A percentile compares a stretch with the other conserved stretches of the same genome.
Evolutionary conservation across 2,797 vertebrate species (phyloP).

Genomic region (Menidia menidia): DNA sequence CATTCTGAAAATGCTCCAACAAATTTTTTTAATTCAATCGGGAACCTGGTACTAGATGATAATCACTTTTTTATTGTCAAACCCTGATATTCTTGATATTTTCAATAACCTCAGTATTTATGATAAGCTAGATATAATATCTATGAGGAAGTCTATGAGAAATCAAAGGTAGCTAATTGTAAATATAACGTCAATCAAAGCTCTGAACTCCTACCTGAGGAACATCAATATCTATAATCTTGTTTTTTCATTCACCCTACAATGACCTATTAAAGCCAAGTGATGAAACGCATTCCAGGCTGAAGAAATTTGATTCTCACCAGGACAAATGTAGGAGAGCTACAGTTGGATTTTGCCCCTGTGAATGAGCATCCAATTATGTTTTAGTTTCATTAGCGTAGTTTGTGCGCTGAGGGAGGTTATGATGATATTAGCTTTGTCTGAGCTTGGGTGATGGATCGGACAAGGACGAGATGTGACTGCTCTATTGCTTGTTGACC

Average conservation of each 20-base stretch:
- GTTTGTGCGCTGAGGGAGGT: constrained; percentile 51
- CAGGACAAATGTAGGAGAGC: constrained; percentile 37
- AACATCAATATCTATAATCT: too few species aligned
- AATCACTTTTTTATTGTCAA: too few species aligned
- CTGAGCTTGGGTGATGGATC: constrained; percentile 66
- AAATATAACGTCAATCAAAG: too few species aligned
- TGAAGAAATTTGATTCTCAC: constrained; percentile 27
- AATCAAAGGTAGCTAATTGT: too few species aligned
- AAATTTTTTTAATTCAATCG: too few species aligned
- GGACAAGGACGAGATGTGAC: constrained; percentile 63
- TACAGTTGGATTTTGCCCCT: constrained; percentile 50
- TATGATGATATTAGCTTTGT: constrained; percentile 55
- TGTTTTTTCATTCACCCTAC: background rate
- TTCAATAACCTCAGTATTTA: too few species aligned
- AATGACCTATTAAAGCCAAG: background rate
- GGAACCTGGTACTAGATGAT: too few species aligned
- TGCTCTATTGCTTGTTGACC: constrained; percentile 51
- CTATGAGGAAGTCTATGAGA: too few species aligned
- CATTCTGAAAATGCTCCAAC: too few species aligned
- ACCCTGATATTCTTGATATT: too few species aligned
- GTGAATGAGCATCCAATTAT: constrained; percentile 36
- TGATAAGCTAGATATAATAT: too few species aligned
- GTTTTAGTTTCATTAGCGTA: constrained; percentile 60
- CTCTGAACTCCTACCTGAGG: too few species aligned
- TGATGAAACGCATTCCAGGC: background rate